phyloP scores from a whole-genome alignment of 1,140 invertebrate species.

The Paralvinella palmiformis region DNA sequence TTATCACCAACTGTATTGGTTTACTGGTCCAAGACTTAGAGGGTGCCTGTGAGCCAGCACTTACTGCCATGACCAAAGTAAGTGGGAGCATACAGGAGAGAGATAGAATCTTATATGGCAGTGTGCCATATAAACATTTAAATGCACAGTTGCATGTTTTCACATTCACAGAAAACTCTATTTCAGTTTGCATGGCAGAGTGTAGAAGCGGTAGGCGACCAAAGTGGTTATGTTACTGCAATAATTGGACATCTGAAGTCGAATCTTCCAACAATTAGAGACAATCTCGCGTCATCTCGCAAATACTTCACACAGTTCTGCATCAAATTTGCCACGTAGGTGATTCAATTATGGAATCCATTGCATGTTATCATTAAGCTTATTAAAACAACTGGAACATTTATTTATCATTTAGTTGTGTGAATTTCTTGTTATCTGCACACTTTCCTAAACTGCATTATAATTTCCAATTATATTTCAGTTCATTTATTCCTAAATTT shows the following conservation, averaged over 20 bases:
- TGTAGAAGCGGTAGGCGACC: slow-evolving; percentile 90
- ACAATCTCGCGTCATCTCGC: slow-evolving; percentile 85
- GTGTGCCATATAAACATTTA: too few relatives aligned
- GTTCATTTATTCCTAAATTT: slow-evolving; percentile 91
- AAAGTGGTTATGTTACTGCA: slow-evolving; percentile 88
- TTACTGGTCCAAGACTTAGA: slow-evolving; percentile 93
- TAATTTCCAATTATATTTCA: slow-evolving; percentile 75
- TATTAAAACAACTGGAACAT: too few relatives aligned
- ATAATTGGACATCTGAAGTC: slow-evolving; percentile 82
- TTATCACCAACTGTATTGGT: slow-evolving; percentile 84
- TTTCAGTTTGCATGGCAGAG: slow-evolving; percentile 79
- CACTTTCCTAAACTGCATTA: too few relatives aligned
- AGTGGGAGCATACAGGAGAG: slow-evolving; percentile 6
- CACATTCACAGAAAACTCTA: too few relatives aligned
- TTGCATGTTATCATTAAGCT: too few relatives aligned
- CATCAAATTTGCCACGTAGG: slow-evolving; percentile 81
- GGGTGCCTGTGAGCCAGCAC: slow-evolving; percentile 83
- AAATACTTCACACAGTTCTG: slow-evolving; percentile 99
- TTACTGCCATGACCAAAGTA: slow-evolving; percentile 87
- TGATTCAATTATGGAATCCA: too few relatives aligned
- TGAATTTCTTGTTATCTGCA: too few relatives aligned
- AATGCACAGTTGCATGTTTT: too few relatives aligned
- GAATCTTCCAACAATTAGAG: slow-evolving; percentile 81
- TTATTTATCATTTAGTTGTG: too few relatives aligned
- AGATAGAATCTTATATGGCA: too few relatives aligned